Conservation (phyloP, 2,888 invertebrate genomes). For the Spodoptera picta region DNA sequence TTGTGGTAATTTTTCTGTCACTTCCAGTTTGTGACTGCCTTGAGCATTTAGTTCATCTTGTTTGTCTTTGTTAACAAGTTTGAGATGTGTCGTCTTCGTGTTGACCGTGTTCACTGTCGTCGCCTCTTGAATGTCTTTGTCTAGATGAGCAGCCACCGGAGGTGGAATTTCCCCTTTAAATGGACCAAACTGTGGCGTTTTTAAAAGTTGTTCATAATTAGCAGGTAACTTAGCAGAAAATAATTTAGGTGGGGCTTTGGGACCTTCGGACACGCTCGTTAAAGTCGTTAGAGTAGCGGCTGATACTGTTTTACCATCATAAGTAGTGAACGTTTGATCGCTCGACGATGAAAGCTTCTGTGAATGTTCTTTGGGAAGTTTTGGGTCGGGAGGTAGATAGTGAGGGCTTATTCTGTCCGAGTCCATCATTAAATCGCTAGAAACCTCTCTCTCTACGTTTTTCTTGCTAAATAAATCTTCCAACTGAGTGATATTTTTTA, state of each 20-base stretch:
- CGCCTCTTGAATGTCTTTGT: constrained; percentile 44
- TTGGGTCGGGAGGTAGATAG: constrained; percentile 91
- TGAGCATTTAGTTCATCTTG: constrained; percentile 65
- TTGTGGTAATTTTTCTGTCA: constrained; percentile 41
- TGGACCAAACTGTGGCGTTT: constrained; percentile 92
- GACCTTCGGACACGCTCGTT: constrained; percentile 86
- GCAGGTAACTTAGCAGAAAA: constrained; percentile 82
- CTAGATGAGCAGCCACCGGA: constrained; percentile 69
- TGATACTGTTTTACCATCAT: constrained; percentile 93
- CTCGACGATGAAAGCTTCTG: constrained; percentile 72
- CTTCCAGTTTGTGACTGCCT: constrained; percentile 68
- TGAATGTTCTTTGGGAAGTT: constrained; percentile 82
- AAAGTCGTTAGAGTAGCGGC: constrained; percentile 89
- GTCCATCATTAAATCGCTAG: constrained; percentile 91
- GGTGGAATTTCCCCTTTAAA: constrained; percentile 92
- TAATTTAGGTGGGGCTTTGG: constrained; percentile 72
- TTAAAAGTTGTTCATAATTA: constrained; percentile 89
- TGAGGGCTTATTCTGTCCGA: constrained; percentile 92
- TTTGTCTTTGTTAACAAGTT: constrained; percentile 73
- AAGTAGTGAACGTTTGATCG: constrained; percentile 90
- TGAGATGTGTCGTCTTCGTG: constrained; percentile 75
- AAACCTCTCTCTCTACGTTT: constrained; percentile 80
- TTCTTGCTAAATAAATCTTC: constrained; percentile 78
- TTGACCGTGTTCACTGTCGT: constrained; percentile 24
- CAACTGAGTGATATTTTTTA: constrained; percentile 75